These are phyloP conservation scores for Neocloeon triangulifer DNA, from an alignment of 1,140 invertebrate genomes.

Conservation along the genomic window DNA sequence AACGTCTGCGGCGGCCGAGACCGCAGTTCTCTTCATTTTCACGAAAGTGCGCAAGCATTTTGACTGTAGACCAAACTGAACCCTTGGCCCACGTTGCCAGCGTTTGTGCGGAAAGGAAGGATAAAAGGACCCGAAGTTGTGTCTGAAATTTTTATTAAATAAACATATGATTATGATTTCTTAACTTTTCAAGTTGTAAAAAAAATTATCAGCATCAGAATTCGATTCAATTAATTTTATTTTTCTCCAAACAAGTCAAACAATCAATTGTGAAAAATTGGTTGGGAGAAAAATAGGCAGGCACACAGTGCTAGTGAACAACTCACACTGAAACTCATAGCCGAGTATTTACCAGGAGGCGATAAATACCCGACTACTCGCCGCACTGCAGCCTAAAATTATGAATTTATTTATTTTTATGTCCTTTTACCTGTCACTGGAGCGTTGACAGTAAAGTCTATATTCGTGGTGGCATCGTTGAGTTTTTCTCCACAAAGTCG, in stretches of 20 bases:
- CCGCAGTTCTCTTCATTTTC: too few species aligned
- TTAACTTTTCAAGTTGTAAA: constrained; percentile 3
- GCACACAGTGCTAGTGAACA: too few species aligned
- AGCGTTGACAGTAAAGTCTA: constrained; percentile 35
- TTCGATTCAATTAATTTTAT: too few species aligned
- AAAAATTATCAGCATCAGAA: too few species aligned
- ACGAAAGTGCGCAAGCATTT: constrained; percentile 19
- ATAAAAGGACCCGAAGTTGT: constrained; percentile 26
- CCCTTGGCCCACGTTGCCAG: constrained; percentile 23
- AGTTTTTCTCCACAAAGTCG: constrained; percentile 46
- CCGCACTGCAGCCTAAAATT: too few species aligned
- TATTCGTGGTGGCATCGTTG: constrained; percentile 34
- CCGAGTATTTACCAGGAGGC: too few species aligned
- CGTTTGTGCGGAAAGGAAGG: constrained; percentile 24
- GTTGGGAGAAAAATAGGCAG: too few species aligned
- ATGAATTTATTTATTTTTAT: neutral
- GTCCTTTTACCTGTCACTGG: constrained; percentile 31
- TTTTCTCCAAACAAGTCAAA: too few species aligned
- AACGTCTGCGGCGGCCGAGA: too few species aligned
- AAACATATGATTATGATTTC: constrained; percentile 1
- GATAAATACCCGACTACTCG: too few species aligned
- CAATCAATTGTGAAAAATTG: too few species aligned
- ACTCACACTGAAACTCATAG: too few species aligned
- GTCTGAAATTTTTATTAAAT: constrained; percentile 23
- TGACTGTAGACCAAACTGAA: constrained; percentile 28